Evolutionary conservation across 1,140 invertebrate species (phyloP).

Genomic region (Nilaparvata lugens): DNA sequence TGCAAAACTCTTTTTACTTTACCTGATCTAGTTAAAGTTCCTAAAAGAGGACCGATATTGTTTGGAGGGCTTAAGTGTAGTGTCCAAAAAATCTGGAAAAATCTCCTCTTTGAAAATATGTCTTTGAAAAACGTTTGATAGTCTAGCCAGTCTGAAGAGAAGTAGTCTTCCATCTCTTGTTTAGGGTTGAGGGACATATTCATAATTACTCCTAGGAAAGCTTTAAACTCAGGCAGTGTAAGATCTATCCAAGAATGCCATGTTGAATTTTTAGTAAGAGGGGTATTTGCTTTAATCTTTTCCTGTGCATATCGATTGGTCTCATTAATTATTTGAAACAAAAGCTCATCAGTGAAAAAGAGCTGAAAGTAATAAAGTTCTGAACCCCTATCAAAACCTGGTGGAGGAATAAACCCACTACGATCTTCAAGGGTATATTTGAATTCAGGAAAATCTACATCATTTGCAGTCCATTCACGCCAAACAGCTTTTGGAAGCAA

Average conservation of each 20-base stretch:
- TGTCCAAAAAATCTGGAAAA: constrained; percentile 7
- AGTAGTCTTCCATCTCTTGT: constrained; percentile 9
- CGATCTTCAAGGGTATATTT: not conserved
- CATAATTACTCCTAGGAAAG: constrained; percentile 11
- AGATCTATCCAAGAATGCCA: constrained; percentile 3
- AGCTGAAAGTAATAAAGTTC: constrained; percentile 1
- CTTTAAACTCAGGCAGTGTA: constrained; percentile 6
- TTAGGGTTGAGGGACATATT: constrained; percentile 10
- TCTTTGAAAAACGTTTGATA: constrained; percentile 10
- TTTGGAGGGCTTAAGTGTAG: constrained; percentile 1
- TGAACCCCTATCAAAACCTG: not conserved
- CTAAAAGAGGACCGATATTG: not conserved
- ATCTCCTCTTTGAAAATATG: constrained; percentile 6
- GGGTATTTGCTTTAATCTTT: constrained; percentile 2
- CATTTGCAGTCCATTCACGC: not conserved
- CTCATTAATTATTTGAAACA: constrained; percentile 6
- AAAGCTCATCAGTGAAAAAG: constrained; percentile 8
- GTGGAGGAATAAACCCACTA: constrained; percentile 6
- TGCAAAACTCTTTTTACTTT: constrained; percentile 9
- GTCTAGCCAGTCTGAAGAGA: constrained; percentile 1
- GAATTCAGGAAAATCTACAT: constrained; percentile 8
- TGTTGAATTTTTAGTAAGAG: not conserved
- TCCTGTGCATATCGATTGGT: constrained; percentile 1
- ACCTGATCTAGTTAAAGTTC: not conserved
- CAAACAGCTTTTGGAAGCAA: constrained; percentile 22